A percentile compares a stretch with the other conserved stretches of the same genome.
These are phyloP conservation scores for Palythoa heliodiscus DNA, from an alignment of 92 coral and sea anemone genomes.

Conservation along the genomic window DNA sequence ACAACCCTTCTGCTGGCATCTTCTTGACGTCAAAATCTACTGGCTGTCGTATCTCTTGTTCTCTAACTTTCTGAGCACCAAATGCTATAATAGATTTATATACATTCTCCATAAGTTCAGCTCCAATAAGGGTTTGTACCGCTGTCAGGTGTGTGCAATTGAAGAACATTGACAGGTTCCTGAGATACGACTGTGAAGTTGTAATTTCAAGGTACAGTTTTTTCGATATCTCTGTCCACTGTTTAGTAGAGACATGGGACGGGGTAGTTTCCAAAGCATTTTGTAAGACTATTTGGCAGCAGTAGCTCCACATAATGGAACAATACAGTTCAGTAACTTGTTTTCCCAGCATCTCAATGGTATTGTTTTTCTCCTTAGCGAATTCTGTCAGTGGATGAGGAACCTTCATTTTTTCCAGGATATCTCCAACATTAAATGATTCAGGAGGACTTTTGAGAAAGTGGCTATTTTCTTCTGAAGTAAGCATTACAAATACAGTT, in stretches of 20 bases:
- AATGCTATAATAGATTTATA: constrained; percentile 39
- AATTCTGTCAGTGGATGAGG: neutral
- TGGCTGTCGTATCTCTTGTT: neutral
- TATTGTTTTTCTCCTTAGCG: neutral
- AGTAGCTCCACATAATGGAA: constrained; percentile 53
- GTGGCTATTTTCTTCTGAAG: constrained; percentile 22
- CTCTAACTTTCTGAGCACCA: constrained; percentile 36
- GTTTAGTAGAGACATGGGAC: constrained; percentile 24
- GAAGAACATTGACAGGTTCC: constrained; percentile 42
- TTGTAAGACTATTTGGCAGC: constrained; percentile 48
- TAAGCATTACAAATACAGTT: constrained; percentile 26
- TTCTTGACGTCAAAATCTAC: no score
- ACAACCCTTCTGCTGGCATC: no score
- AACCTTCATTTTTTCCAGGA: neutral
- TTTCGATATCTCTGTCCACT: constrained; percentile 48
- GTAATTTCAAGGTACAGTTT: constrained; percentile 55
- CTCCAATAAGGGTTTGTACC: no score
- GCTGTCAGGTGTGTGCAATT: no score
- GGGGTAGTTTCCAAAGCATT: constrained; percentile 26
- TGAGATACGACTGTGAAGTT: constrained; percentile 29
- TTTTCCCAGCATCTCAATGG: constrained; percentile 1
- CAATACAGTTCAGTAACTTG: constrained; percentile 35
- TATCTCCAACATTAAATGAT: no score
- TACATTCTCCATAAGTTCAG: constrained; percentile 37
- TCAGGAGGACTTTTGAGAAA: neutral